Base-by-base conservation (phyloP, 2,888 invertebrate genomes). In the Octodonta nipae region DNA sequence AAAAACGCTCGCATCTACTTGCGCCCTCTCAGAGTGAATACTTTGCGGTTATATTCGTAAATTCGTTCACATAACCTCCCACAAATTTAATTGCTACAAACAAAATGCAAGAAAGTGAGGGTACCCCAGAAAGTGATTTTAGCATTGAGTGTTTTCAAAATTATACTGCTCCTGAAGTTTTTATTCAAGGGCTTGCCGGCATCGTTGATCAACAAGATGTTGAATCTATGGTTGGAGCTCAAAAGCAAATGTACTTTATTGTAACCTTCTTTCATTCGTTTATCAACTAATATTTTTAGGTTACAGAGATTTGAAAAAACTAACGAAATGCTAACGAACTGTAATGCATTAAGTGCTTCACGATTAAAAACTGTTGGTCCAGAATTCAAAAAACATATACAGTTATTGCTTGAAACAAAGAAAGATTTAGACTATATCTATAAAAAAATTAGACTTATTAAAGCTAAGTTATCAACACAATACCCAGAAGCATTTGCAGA, bases 301-400 rank as follows among this genome's bases (percentile, higher is more conserved):
- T 60, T 96, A 14, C 86, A 88, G 51, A 71, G 95, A 33, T 98
- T 95, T 65, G 96, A 96, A 56, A 96, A 96, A 61, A 96, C 96
- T 0, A 98, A 96, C 54, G 96, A 98, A 66, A 98, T 96, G 96
- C 65, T 98, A 15, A 80, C 88, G 6, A 96, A 95, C 59, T 95
- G 95, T 57, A 93, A 93, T 60, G 83, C 87, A 11, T 61, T 98
- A n/a, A 89, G 93, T 1, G 78, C 84, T 3, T 80, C 80, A 41
- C 73, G 96, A 7, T 71, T 89, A 32, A 84, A 88, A 52, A 76
- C 75, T 12, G 89, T 92, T 1, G 78, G 76, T 5, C 75, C 75
- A 1, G 93, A 96, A 54, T 91, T 95, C 50, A 87, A 84, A 51
- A 82, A 81, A 45, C 92, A 95, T 55, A 88, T 88, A 0, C 78